Evolutionary conservation across 2,113 vertebrate genomes (phyloP).

Genomic region (Anoura caudifer): DNA sequence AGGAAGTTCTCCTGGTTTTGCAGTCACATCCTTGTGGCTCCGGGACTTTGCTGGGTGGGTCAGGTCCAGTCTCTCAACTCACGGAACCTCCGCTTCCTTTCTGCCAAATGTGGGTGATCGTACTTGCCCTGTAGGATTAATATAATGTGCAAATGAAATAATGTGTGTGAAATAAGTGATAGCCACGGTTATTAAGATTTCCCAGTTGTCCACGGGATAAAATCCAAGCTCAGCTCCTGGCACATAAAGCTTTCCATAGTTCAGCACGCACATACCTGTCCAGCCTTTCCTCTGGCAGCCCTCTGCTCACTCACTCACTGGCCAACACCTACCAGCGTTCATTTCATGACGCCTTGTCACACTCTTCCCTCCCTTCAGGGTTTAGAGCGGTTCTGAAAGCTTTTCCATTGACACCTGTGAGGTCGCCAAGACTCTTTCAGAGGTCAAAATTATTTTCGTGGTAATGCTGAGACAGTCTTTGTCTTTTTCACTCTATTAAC

Average conservation of each 20-base stretch:
- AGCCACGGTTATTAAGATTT: not conserved
- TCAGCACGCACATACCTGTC: not conserved
- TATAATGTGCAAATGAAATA: not conserved
- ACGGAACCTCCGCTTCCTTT: not conserved
- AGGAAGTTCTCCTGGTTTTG: not conserved
- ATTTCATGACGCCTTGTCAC: not conserved
- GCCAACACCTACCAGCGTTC: not conserved
- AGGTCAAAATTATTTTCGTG: not conserved
- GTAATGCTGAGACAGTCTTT: not conserved
- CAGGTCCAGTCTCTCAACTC: not conserved
- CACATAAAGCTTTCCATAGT: not conserved
- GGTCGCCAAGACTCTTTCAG: not conserved
- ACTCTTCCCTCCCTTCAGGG: not conserved
- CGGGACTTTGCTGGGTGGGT: not conserved
- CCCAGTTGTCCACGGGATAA: not conserved
- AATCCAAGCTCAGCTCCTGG: not conserved
- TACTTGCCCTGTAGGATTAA: not conserved
- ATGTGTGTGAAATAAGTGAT: not conserved
- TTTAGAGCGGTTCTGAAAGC: not conserved
- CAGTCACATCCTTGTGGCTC: not conserved
- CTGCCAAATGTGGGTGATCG: not conserved
- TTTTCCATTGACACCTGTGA: not conserved
- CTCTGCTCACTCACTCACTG: not conserved
- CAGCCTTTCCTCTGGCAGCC: not conserved
- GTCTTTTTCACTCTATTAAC: not conserved